Evolutionary conservation across 2,113 vertebrate genomes (phyloP), one percentile per base, ranked within the genome.

Genomic region (Porphyrio hochstetteri): DNA sequence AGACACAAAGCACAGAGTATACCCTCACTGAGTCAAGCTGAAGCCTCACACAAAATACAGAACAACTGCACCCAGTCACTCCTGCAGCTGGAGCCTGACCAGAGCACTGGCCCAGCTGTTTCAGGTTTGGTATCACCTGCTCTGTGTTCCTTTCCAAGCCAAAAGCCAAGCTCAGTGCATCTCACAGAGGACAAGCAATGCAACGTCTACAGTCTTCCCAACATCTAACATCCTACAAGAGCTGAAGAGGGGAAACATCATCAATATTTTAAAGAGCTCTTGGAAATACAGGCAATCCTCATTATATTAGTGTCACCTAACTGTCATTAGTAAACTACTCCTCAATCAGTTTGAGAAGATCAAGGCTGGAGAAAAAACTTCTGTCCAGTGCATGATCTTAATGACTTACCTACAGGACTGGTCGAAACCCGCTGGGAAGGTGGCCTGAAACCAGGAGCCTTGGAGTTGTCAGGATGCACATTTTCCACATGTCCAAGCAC

Each of bases 381-480:
- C 48, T 86, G n/a, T 59, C 82, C 76, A 60, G 68, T 27, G 31
- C 11, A 76, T 8, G 44, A 77, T 33, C 28, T 44, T 44, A 65
- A 48, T 53, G 38, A 98, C 98, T 97, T 98, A 99, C 99, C 99
- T 77, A 99, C 99, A 86, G 99, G 99, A 97, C 99, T 99, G 84
- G 99, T 98, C 50, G 99, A 99, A 96, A 99, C 98, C 96, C 99
- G 98, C 68, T 99, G 99, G 82, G 99, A 98, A 95, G 98, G 97
- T 64, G 99, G 98, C 96, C 99, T 99, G 97, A 99, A 99, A 72
- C 99, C 99, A 72, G 99, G 99, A 93, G 99, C 99, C 97, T 99
- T 99, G 87, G 99, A 99, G 96, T 98, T 98, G 97, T 99, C 99
- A 52, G 98, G 98, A 96, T 99, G 99, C 92, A 99, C 98, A 2